Evolutionary conservation across 2,888 invertebrate species (phyloP).

Genomic region (Dorcus hopei): DNA sequence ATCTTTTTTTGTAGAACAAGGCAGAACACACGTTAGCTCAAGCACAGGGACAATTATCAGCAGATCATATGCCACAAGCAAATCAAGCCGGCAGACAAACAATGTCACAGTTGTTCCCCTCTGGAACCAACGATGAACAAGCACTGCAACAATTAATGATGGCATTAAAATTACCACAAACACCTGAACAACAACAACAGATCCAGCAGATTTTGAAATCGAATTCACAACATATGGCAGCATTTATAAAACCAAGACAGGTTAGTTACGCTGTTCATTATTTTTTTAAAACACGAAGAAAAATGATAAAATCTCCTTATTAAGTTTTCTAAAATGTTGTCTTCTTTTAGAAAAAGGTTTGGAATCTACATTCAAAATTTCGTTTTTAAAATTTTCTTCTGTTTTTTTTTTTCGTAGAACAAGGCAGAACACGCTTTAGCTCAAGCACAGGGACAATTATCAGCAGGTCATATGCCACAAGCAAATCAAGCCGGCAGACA

Average conservation of each 20-base stretch:
- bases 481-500: conserved; percentile 23
- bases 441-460: conserved; percentile 40
- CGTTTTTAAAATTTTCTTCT: not conserved
- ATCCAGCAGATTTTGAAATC: conserved; percentile 86
- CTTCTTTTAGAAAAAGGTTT: not conserved
- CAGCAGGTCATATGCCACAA: conserved; percentile 41
- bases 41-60: conserved; percentile 35
- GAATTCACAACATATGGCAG: conserved; percentile 93
- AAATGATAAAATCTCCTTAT: no score
- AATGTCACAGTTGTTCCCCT: conserved; percentile 18
- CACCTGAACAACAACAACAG: conserved; percentile 89
- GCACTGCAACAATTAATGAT: conserved; percentile 84
- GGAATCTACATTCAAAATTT: not conserved
- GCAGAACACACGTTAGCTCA: conserved; percentile 33
- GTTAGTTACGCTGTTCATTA: conserved; percentile 39
- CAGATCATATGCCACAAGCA: conserved; percentile 39
- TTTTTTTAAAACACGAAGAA: not conserved
- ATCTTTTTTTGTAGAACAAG: no score
- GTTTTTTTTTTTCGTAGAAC: no score
- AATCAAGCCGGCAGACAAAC: conserved; percentile 27
- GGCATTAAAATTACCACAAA: conserved; percentile 84
- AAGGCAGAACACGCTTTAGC: conserved; percentile 16
- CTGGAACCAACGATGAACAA: conserved; percentile 53
- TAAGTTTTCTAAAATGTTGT: no score
- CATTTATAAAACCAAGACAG: conserved; percentile 86